These are phyloP conservation scores for Drosophila rellima DNA, from an alignment of 2,888 invertebrate species.

Conservation along the genomic window DNA sequence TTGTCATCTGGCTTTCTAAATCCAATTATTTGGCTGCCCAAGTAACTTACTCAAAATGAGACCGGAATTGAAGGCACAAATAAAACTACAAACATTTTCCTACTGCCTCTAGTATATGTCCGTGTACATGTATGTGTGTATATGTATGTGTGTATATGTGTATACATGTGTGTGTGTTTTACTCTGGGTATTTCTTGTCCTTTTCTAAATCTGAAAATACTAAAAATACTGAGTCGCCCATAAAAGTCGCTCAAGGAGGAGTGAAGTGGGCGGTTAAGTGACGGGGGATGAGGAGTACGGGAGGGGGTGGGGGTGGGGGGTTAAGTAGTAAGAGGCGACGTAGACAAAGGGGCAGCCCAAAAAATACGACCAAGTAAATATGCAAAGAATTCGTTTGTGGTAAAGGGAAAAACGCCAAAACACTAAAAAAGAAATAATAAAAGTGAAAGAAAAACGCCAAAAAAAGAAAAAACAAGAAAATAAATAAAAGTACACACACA, in stretches of 20 bases:
- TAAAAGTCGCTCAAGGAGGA: constrained; percentile 45
- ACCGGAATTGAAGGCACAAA: constrained; percentile 60
- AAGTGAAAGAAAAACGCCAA: constrained; percentile 55
- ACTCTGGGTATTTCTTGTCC: constrained; percentile 13
- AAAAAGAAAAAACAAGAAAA: constrained; percentile 60
- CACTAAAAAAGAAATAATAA: constrained; percentile 48
- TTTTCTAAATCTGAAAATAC: constrained; percentile 59
- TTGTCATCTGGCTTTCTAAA: constrained; percentile 53
- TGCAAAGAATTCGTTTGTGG: constrained; percentile 45
- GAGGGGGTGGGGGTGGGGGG: neutral
- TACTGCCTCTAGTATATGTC: constrained; percentile 1
- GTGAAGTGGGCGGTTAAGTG: neutral
- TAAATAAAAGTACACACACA: constrained; percentile 52
- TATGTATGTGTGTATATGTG: neutral
- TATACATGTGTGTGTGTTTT: constrained; percentile 11
- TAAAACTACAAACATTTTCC: constrained; percentile 30
- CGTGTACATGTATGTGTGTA: constrained; percentile 12
- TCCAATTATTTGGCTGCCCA: constrained; percentile 73
- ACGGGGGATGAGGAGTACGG: neutral
- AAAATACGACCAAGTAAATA: constrained; percentile 40
- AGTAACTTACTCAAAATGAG: constrained; percentile 54
- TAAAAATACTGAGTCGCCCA: constrained; percentile 54
- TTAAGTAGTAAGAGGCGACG: neutral
- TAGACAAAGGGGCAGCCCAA: neutral
- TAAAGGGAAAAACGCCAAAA: constrained; percentile 44